Evolutionary conservation across 23 tunicate genomes (phyloP).

Genomic region (Ciona savignyi): DNA sequence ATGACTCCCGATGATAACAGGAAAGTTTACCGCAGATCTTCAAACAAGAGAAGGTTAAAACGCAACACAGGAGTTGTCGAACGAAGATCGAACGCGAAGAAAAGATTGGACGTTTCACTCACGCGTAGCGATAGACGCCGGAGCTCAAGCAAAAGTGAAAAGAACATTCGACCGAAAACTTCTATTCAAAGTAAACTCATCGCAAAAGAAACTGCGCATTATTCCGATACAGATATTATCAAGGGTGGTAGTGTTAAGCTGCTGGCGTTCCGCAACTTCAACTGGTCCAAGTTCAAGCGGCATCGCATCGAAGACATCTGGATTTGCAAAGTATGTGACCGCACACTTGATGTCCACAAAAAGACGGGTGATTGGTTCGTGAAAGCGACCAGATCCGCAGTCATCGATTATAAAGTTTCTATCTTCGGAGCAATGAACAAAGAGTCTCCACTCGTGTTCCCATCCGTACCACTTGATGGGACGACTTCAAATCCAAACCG

Average conservation of each 20-base stretch:
- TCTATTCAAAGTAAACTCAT: not conserved
- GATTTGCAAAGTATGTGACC: conserved; percentile 67
- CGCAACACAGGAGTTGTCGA: conserved; percentile 7
- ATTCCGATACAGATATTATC: not conserved
- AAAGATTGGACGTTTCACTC: not conserved
- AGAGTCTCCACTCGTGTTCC: not conserved
- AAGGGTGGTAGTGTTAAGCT: not conserved
- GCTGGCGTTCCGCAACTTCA: not conserved
- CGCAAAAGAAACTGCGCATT: not conserved
- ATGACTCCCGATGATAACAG: conserved; percentile 14
- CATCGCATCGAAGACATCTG: conserved; percentile 10
- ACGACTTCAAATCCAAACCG: not conserved
- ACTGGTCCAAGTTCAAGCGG: not conserved
- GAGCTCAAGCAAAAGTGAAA: no score
- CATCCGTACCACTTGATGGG: no score
- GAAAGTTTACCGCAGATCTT: not conserved
- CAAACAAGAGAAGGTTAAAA: not conserved
- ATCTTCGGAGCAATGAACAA: not conserved
- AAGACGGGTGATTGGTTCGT: conserved; percentile 74
- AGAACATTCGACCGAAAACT: not conserved
- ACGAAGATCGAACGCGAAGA: not conserved
- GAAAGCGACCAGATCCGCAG: conserved; percentile 20
- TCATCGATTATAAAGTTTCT: conserved; percentile 15
- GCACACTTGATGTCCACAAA: conserved; percentile 48
- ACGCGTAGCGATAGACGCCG: not conserved